A percentile compares a stretch with the other conserved stretches of the same genome.
Evolutionary conservation across 2,797 vertebrate genomes (phyloP).

Genomic region (Fratercula arctica): DNA sequence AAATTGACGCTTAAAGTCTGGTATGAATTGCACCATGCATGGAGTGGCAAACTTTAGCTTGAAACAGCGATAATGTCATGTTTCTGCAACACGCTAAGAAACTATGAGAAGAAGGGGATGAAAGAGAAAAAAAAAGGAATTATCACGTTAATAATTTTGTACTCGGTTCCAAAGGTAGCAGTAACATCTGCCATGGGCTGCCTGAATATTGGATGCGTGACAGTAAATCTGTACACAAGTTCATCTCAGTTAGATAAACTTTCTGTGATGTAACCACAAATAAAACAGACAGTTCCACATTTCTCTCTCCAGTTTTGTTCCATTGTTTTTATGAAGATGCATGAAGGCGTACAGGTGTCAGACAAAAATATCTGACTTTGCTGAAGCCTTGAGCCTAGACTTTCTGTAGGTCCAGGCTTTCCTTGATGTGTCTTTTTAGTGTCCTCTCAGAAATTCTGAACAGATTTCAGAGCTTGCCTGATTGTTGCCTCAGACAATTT

Average conservation of each 20-base stretch:
- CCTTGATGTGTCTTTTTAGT: background rate
- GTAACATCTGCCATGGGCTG: background rate
- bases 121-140: background rate
- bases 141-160: background rate
- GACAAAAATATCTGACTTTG: background rate
- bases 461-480: background rate
- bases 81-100: background rate
- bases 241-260: background rate
- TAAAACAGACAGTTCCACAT: background rate
- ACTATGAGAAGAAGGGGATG: background rate
- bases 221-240: background rate
- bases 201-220: background rate
- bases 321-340: background rate
- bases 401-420: background rate
- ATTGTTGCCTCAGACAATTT: background rate
- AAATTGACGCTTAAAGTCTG: background rate
- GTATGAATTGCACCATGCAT: background rate
- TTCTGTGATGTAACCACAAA: background rate
- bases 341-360: background rate
- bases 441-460: background rate
- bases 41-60: background rate
- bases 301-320: background rate
- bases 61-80: background rate
- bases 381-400: background rate
- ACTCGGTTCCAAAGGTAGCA: background rate